Evolutionary conservation across 2,113 vertebrate genomes (phyloP).

Genomic region (Hydrochoerus hydrochaeris): DNA sequence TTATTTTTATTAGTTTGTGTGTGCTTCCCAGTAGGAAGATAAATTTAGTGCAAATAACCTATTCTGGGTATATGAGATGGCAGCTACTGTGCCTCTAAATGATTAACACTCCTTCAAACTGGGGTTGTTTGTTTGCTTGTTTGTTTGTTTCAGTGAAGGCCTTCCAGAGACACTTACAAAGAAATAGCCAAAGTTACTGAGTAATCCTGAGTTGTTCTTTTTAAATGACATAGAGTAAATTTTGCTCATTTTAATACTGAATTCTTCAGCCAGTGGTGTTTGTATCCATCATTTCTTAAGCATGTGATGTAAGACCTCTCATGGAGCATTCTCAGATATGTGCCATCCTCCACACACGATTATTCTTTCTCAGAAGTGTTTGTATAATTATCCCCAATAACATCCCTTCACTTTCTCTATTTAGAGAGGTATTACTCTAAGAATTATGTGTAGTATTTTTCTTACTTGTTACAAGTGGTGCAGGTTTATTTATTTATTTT

Average conservation of each 20-base stretch:
- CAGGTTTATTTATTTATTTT: too few species aligned
- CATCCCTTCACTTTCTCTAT: neutral
- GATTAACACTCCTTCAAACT: neutral
- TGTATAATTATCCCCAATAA: too few species aligned
- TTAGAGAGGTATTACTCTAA: neutral
- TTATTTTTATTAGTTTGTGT: neutral
- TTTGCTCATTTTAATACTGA: neutral
- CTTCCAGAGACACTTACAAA: neutral
- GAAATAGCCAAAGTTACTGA: neutral
- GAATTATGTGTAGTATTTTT: neutral
- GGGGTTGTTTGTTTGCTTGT: neutral
- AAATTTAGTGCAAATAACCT: accelerated
- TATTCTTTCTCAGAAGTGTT: neutral
- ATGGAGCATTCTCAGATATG: neutral
- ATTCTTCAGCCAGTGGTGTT: too few species aligned
- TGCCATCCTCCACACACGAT: neutral
- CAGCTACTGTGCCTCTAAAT: neutral
- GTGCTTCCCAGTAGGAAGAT: neutral
- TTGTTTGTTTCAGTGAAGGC: neutral
- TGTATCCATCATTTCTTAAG: neutral
- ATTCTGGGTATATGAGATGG: neutral
- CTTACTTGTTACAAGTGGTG: neutral
- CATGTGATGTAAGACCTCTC: neutral
- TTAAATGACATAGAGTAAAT: too few species aligned
- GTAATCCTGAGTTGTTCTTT: neutral